Evolutionary conservation across 2,797 vertebrate genomes (phyloP).

Genomic region (Galaxias olidus): DNA sequence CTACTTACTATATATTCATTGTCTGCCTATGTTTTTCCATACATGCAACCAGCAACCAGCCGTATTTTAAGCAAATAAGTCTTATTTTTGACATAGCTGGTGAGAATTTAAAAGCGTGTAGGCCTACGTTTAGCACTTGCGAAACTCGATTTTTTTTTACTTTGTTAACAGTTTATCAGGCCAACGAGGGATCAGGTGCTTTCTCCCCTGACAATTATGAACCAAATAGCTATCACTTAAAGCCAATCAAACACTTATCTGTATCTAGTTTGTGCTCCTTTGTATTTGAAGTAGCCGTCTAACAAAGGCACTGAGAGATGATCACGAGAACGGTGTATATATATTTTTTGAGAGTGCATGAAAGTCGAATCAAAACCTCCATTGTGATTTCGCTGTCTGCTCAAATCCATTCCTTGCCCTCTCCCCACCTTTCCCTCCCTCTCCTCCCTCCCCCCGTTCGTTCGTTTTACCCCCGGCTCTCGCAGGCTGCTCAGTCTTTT

Average conservation of each 20-base stretch:
- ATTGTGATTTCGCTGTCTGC: constrained; percentile 31
- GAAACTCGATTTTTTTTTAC: constrained; percentile 44
- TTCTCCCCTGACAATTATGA: constrained; percentile 56
- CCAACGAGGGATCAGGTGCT: constrained; percentile 56
- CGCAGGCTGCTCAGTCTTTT: constrained; percentile 70
- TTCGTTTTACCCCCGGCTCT: constrained; percentile 54
- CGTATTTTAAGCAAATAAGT: too few species aligned
- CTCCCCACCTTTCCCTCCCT: constrained; percentile 23
- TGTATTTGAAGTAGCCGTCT: constrained; percentile 27
- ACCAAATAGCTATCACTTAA: constrained; percentile 28
- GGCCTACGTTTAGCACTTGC: background rate
- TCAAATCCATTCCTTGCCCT: background rate
- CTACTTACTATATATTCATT: too few species aligned
- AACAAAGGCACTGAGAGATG: constrained; percentile 9
- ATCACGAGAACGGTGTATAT: background rate
- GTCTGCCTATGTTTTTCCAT: too few species aligned
- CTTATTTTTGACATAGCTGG: too few species aligned
- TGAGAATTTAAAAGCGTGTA: too few species aligned
- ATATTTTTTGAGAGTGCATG: constrained; percentile 4
- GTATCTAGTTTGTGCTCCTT: constrained; percentile 2
- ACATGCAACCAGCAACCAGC: too few species aligned
- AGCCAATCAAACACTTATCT: constrained; percentile 51
- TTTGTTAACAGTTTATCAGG: constrained; percentile 63
- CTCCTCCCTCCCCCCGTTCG: constrained; percentile 57
- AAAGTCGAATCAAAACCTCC: constrained; percentile 40